Evolutionary conservation across 2,888 invertebrate genomes (phyloP), one percentile per base, ranked within the genome.

Genomic region (Apeira syringaria): DNA sequence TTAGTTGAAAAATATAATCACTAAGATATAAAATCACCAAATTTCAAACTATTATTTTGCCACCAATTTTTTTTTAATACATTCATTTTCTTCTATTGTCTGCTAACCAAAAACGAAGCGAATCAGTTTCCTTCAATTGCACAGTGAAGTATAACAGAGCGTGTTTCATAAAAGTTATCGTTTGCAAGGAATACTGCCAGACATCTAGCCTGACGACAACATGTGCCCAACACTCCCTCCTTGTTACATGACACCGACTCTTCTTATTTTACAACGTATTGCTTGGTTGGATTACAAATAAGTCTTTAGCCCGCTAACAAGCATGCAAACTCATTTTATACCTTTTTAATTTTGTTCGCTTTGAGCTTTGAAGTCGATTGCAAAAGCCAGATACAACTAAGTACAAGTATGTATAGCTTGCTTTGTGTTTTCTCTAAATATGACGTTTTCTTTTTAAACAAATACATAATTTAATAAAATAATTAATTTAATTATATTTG

Each of bases 61-160:
- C 20, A 20, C 7, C 17, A 13, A 31, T 31, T 30, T 17, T 17
- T 2, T 17, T 17, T 17, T 15, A 37, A 30, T 12, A 8, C 28
- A 45, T 49, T 46, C 37, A 49, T 53, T 51, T 50, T 44, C 59
- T 51, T 56, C 61, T 60, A 59, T 62, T 35, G 39, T 46, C 37
- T 34, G 6, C 37, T n/a, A n/a, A n/a, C n/a, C n/a, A 36, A 36
- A 53, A 44, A 47, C 41, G 20, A 35, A 32, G 35, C 29, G 11
- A 39, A 13, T 58, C 56, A 72, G 77, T 77, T 72, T 73, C 52
- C 63, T 72, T 57, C 55, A 68, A 72, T 71, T 66, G 42, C 39
- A 48, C 56, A 59, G 61, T 50, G 55, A 66, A 67, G 64, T 26
- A 17, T 35, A 12, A 52, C 43, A 37, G 32, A 44, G 35, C 9